Percentiles rank a stretch among this genome's conserved stretches.
Conservation (phyloP, 2,888 invertebrate species). For the Podotricha telesiphe region DNA sequence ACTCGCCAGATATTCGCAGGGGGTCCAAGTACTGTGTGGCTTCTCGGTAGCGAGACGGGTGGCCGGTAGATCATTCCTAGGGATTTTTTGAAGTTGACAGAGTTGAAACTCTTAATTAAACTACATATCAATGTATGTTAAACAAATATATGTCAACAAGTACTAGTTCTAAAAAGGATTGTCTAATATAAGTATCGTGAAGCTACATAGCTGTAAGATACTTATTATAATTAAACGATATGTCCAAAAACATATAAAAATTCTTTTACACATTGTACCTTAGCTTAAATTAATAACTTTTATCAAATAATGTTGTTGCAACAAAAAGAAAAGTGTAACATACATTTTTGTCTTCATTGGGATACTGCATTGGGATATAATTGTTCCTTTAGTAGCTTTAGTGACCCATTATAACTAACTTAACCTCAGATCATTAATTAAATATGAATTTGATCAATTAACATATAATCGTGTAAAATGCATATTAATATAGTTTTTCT, state of each 20-base stretch:
- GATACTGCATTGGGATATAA: not conserved
- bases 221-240: too few relatives aligned
- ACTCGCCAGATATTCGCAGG: conserved; percentile 34
- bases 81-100: conserved; percentile 11
- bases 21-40: conserved; percentile 14
- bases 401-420: not conserved
- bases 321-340: too few relatives aligned
- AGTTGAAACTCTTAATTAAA: conserved; percentile 13
- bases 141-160: not conserved
- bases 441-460: conserved; percentile 3
- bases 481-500: conserved; percentile 27
- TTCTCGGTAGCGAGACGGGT: conserved; percentile 38
- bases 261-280: too few relatives aligned
- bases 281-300: not conserved
- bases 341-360: too few relatives aligned
- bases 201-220: too few relatives aligned
- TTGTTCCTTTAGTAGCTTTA: not conserved
- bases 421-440: not conserved
- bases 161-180: not conserved
- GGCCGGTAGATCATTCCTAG: conserved; percentile 18
- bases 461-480: conserved; percentile 24
- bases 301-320: not conserved
- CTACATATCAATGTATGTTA: not conserved
- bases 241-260: too few relatives aligned
- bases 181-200: too few relatives aligned